Conservation (phyloP, 1,140 invertebrate species). For the Drosophila lini region DNA sequence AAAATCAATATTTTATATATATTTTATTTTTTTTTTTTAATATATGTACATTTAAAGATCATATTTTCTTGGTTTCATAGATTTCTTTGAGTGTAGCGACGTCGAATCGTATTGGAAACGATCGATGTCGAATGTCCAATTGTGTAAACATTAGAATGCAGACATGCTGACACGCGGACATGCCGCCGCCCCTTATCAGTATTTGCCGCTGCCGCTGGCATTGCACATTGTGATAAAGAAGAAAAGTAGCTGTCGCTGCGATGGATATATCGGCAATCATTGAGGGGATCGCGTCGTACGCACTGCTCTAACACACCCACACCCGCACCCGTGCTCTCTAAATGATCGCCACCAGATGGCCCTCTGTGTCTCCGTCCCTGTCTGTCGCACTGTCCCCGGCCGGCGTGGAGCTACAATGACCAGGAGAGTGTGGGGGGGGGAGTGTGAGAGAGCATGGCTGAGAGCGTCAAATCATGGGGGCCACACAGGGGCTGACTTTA, state of each 20-base stretch:
- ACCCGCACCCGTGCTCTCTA: not conserved
- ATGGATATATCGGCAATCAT: constrained; percentile 55
- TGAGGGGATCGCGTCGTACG: constrained; percentile 21
- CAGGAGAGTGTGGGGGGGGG: not conserved
- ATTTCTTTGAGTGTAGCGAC: constrained; percentile 1
- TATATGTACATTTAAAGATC: too few relatives aligned
- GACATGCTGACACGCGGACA: constrained; percentile 25
- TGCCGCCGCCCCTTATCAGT: constrained; percentile 46
- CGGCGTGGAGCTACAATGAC: not conserved
- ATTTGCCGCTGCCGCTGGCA: constrained; percentile 9
- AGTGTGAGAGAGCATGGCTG: constrained; percentile 5
- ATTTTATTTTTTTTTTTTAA: too few relatives aligned
- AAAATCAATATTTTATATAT: too few relatives aligned
- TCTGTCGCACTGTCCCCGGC: constrained; percentile 27
- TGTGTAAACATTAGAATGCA: constrained; percentile 59
- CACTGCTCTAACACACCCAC: constrained; percentile 12
- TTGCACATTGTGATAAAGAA: constrained; percentile 20
- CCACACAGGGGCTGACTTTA: not conserved
- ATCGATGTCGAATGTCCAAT: constrained; percentile 40
- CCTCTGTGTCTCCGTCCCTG: constrained; percentile 13
- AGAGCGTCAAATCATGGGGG: constrained; percentile 30
- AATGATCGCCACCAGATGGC: constrained; percentile 22
- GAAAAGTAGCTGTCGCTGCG: constrained; percentile 8
- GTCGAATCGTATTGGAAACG: constrained; percentile 1
- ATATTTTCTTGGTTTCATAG: not conserved